Conservation (phyloP, 2,113 vertebrate genomes). For the Sphaerodactylus townsendi region DNA sequence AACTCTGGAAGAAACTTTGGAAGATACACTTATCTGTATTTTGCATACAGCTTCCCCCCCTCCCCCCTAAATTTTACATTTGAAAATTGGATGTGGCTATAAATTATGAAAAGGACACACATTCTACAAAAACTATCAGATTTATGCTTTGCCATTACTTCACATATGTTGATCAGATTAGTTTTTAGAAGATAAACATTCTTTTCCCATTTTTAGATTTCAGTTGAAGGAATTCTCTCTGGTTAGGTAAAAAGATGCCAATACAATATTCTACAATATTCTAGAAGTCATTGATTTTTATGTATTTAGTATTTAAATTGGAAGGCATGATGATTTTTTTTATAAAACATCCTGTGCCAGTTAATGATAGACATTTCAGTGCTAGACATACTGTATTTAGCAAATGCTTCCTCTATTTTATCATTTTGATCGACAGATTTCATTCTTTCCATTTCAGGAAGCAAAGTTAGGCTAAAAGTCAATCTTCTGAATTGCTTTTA, state of each 20-base stretch:
- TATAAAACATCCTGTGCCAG: conserved; percentile 41
- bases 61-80: too few relatives aligned
- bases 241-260: background rate
- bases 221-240: background rate
- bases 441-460: conserved; percentile 49
- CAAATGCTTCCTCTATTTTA: conserved; percentile 42
- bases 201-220: background rate
- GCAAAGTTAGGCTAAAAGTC: conserved; percentile 49
- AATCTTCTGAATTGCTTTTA: conserved; percentile 51
- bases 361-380: conserved; percentile 40
- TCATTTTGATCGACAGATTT: conserved; percentile 46
- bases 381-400: conserved; percentile 16
- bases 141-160: background rate
- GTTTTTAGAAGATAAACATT: background rate
- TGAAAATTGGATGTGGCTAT: background rate
- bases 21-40: too few relatives aligned
- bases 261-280: background rate
- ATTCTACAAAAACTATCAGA: background rate
- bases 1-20: too few relatives aligned
- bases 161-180: background rate
- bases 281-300: conserved; percentile 34
- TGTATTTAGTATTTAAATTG: conserved; percentile 53
- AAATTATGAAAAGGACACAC: background rate
- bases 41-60: background rate
- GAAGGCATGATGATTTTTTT: conserved; percentile 43